These are phyloP conservation scores for Malaclemys terrapin DNA, from an alignment of 2,113 vertebrate species.

Conservation along the genomic window DNA sequence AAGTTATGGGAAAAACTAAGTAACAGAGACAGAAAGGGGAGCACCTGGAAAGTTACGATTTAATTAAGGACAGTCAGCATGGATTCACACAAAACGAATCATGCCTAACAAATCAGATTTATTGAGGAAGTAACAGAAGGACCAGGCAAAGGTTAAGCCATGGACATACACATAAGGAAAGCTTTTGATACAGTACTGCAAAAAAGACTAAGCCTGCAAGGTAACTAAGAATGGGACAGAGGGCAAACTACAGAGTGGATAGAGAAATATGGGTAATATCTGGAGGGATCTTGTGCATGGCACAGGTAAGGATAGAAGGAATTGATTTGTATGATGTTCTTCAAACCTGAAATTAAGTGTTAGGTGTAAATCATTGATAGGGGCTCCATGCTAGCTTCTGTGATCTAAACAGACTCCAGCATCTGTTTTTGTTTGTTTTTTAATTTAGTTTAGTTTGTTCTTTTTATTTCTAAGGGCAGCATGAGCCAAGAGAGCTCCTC, in stretches of 20 bases:
- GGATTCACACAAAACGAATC: conserved; percentile 63
- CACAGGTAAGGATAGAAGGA: background rate
- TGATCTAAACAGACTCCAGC: background rate
- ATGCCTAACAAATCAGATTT: conserved; percentile 77
- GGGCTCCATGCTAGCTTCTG: background rate
- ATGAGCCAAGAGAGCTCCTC: conserved; percentile 1
- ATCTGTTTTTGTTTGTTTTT: background rate
- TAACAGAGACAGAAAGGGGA: conserved; percentile 51
- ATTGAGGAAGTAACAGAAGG: conserved; percentile 74
- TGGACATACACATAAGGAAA: conserved; percentile 66
- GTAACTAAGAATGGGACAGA: background rate
- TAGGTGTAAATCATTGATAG: background rate
- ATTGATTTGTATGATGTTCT: background rate
- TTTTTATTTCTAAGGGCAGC: background rate
- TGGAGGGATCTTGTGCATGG: background rate
- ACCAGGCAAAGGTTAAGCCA: conserved; percentile 62
- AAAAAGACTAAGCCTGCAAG: conserved; percentile 29
- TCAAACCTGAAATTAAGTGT: conserved; percentile 17
- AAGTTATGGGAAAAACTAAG: conserved; percentile 48
- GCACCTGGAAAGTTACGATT: conserved; percentile 72
- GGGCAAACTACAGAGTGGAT: background rate
- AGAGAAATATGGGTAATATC: background rate
- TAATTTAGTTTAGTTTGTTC: background rate
- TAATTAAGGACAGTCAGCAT: conserved; percentile 73
- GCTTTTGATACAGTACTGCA: conserved; percentile 62